Evolutionary conservation across 2,888 invertebrate species (phyloP).

Genomic region (Dioctria linearis): DNA sequence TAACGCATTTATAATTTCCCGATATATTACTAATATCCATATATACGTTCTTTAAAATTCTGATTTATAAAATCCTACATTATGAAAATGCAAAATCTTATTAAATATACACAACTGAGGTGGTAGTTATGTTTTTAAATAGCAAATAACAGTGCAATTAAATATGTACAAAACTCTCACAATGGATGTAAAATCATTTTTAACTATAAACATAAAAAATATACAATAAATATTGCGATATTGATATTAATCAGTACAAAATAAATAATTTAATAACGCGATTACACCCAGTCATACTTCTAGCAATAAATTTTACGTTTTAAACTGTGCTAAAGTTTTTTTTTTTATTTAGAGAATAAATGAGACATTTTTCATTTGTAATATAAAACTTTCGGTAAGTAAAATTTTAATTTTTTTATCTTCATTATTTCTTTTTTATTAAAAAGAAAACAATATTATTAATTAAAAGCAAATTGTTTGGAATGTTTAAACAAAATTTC

Average conservation of each 20-base stretch:
- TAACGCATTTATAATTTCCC: too few species aligned
- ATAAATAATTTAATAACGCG: too few species aligned
- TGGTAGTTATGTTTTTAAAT: too few species aligned
- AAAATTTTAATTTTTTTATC: constrained; percentile 46
- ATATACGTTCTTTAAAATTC: too few species aligned
- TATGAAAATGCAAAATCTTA: too few species aligned
- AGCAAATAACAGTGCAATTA: too few species aligned
- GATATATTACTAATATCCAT: too few species aligned
- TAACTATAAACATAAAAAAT: too few species aligned
- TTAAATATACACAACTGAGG: too few species aligned
- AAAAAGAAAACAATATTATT: not conserved
- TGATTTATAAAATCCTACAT: too few species aligned
- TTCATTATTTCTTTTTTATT: constrained; percentile 38
- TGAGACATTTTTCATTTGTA: constrained; percentile 44
- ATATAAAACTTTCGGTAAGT: constrained; percentile 51
- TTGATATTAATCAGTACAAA: too few species aligned
- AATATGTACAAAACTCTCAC: not conserved
- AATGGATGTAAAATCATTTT: not conserved
- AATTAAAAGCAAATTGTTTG: constrained; percentile 25
- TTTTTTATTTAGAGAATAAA: not conserved
- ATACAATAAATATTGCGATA: too few species aligned
- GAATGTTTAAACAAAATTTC: not conserved
- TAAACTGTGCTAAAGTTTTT: constrained; percentile 44
- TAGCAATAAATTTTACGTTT: constrained; percentile 32
- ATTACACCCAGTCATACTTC: constrained; percentile 28